Base-by-base conservation (phyloP, 2,888 invertebrate genomes). In the Ptychoptera albimana region DNA sequence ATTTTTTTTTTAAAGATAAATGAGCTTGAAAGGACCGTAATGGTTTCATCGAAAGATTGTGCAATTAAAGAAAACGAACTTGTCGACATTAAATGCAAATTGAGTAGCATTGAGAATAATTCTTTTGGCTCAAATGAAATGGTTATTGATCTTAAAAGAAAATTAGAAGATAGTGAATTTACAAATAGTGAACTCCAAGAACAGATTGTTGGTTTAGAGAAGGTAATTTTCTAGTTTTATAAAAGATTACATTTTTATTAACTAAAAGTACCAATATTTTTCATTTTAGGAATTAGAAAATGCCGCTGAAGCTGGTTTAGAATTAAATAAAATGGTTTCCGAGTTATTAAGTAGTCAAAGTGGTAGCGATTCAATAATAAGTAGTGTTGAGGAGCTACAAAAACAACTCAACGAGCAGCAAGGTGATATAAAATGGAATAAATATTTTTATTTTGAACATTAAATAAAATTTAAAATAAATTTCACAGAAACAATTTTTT, bases 221-320 rank as follows among this genome's bases (percentile, higher is more conserved):
- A 79, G 70, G 75, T 73, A 11, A 11, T 7, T 69, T 53, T 69
- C 15, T 16, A 69, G 48, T 69, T n/a, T n/a, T n/a, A n/a, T n/a
- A n/a, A n/a, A n/a, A n/a, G 69, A 49, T 53, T 70, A 39, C 60
- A 69, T 2, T 14, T 37, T 37, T 15, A 5, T 37, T 37, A n/a
- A 13, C 7, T 37, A 3, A 37, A n/a, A 13, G 12, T 13, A 12
- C 7, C 13, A 9, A 8, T 12, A 12, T 37, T 7, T 32, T 38
- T 42, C 14, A 39, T 44, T 44, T 16, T 54, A 74, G 58, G 75
- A 87, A 56, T 71, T 87, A 37, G 86, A 87, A 61, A 79, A 76
- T 54, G 82, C 85, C 1, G 82, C 86, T 0, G 82, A 85, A 54
- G 82, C 85, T 8, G 80, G 79, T 37, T 66, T 87, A 50, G 87